phyloP scores from a whole-genome alignment of 2,113 vertebrate species.

The Rhabdomys dilectus region DNA sequence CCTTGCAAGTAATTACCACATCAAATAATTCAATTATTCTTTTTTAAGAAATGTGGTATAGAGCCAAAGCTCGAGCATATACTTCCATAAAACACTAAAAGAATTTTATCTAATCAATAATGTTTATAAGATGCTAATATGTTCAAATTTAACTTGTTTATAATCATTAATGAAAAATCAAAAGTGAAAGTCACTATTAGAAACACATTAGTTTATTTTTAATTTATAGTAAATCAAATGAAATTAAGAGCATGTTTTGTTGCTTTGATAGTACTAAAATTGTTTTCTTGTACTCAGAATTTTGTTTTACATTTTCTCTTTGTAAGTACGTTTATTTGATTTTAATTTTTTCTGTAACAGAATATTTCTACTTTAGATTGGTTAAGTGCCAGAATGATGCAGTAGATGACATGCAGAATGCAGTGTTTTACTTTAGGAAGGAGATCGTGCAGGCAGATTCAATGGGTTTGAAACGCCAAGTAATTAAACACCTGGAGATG shows the following conservation, averaged over 20 bases:
- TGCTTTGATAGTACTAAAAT: neutral
- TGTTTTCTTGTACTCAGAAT: neutral
- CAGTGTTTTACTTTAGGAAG: constrained; percentile 31
- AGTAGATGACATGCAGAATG: constrained; percentile 48
- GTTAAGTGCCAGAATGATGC: constrained; percentile 37
- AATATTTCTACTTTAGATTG: constrained; percentile 44
- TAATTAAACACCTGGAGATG: constrained; percentile 71
- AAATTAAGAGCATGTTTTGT: constrained; percentile 30
- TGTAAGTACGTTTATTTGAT: neutral
- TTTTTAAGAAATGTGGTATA: neutral
- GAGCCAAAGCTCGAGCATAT: neutral
- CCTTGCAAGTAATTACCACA: neutral
- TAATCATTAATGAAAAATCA: constrained; percentile 10
- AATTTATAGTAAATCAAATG: constrained; percentile 19
- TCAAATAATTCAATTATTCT: neutral
- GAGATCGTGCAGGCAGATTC: constrained; percentile 14
- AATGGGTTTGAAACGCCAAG: constrained; percentile 51
- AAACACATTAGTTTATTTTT: neutral
- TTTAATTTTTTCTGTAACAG: constrained; percentile 50
- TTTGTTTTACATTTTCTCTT: constrained; percentile 50
- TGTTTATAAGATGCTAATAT: neutral
- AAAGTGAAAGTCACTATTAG: constrained; percentile 31
- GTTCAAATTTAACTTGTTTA: neutral
- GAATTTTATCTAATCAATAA: neutral
- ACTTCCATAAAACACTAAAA: neutral